Percentiles rank a stretch among this genome's conserved stretches.
Evolutionary conservation across 2,888 invertebrate genomes (phyloP).

Genomic region (Psylliodes chrysocephalus): DNA sequence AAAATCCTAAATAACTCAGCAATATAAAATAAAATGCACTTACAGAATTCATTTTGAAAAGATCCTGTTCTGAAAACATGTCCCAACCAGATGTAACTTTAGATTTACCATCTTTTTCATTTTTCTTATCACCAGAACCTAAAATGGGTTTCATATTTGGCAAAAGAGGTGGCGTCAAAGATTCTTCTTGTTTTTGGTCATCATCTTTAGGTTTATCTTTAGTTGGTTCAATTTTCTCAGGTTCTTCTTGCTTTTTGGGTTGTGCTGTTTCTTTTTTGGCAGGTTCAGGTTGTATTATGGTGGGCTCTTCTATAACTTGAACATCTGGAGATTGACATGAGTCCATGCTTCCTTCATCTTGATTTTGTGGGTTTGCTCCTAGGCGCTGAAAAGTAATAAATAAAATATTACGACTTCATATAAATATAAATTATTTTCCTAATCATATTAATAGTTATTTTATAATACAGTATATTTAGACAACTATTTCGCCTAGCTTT

Average conservation of each 20-base stretch:
- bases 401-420: too few relatives aligned
- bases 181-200: slow-evolving; percentile 53
- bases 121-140: slow-evolving; percentile 53
- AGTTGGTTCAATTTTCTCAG: neutral
- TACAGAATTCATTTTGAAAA: slow-evolving; percentile 68
- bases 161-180: slow-evolving; percentile 62
- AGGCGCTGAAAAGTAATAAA: slow-evolving; percentile 30
- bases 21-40: too few relatives aligned
- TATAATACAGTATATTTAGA: too few relatives aligned
- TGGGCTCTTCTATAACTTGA: slow-evolving; percentile 17
- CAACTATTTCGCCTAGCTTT: too few relatives aligned
- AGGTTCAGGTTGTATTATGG: neutral
- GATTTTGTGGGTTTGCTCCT: slow-evolving; percentile 12
- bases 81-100: slow-evolving; percentile 74
- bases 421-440: too few relatives aligned
- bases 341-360: neutral
- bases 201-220: slow-evolving; percentile 2
- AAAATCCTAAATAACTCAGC: neutral
- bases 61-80: slow-evolving; percentile 93
- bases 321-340: slow-evolving; percentile 15
- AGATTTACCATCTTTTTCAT: slow-evolving; percentile 63
- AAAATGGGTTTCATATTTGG: slow-evolving; percentile 59
- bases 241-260: slow-evolving; percentile 15
- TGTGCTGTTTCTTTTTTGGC: slow-evolving; percentile 20
- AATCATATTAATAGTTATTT: too few relatives aligned